Evolutionary conservation across 2,797 vertebrate species (phyloP).

Genomic region (Thripadectes ignobilis): DNA sequence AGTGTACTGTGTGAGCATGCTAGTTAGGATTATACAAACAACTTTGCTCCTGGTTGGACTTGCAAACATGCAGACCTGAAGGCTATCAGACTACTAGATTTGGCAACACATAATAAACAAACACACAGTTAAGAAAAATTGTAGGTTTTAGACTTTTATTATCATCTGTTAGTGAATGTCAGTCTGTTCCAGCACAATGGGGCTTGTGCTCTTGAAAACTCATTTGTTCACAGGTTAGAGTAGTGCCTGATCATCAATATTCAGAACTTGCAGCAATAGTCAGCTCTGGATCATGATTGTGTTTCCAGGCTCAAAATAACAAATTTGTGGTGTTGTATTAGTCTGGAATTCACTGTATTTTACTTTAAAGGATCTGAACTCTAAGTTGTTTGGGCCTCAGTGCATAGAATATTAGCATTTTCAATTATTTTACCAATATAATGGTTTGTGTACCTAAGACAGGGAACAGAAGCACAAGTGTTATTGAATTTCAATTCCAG

Average conservation of each 20-base stretch:
- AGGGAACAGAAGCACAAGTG: background rate
- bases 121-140: background rate
- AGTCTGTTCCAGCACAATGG: background rate
- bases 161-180: background rate
- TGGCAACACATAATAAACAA: background rate
- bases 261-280: background rate
- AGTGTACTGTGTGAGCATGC: background rate
- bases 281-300: background rate
- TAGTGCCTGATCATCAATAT: background rate
- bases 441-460: background rate
- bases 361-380: background rate
- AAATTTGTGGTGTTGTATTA: background rate
- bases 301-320: background rate
- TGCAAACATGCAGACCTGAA: background rate
- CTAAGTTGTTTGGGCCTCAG: background rate
- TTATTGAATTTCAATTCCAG: background rate
- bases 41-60: background rate
- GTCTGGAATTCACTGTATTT: background rate
- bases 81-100: background rate
- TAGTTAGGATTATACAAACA: background rate
- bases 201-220: background rate
- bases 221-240: background rate
- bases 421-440: background rate
- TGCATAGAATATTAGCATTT: background rate
- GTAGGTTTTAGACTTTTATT: background rate